These are phyloP conservation scores for Sialis fuliginosa DNA, from an alignment of 2,888 invertebrate genomes.

Conservation along the genomic window DNA sequence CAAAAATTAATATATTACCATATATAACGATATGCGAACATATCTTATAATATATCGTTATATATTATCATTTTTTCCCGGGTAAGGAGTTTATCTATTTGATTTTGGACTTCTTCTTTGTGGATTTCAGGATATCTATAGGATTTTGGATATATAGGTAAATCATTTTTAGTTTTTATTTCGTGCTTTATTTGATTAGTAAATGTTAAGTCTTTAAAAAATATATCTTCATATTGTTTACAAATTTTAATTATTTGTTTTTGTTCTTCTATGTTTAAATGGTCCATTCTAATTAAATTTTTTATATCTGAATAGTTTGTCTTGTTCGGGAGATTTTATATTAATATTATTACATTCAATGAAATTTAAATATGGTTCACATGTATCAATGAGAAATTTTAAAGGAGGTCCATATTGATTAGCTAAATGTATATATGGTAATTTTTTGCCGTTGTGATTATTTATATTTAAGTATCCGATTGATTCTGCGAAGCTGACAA, in stretches of 20 bases:
- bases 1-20: too few species aligned
- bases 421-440: background rate
- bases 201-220: slow-evolving; percentile 10
- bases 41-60: too few species aligned
- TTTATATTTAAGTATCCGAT: background rate
- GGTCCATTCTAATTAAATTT: background rate
- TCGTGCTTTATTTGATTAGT: slow-evolving; percentile 13
- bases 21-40: too few species aligned
- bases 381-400: background rate
- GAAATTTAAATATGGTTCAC: background rate
- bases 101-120: slow-evolving; percentile 14
- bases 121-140: slow-evolving; percentile 13
- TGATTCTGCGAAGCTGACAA: background rate
- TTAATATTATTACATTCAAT: background rate
- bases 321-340: background rate
- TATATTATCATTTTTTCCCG: slow-evolving; percentile 18
- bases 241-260: background rate
- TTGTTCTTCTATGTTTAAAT: background rate
- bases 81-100: slow-evolving; percentile 15
- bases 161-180: slow-evolving; percentile 10
- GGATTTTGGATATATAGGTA: slow-evolving; percentile 14
- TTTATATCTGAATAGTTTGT: background rate
- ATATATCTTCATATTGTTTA: slow-evolving; percentile 9
- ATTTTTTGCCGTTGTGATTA: background rate
- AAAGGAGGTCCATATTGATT: background rate